These are phyloP conservation scores for Druon quercuslanigerum DNA, from an alignment of 1,140 invertebrate species.

Conservation along the genomic window DNA sequence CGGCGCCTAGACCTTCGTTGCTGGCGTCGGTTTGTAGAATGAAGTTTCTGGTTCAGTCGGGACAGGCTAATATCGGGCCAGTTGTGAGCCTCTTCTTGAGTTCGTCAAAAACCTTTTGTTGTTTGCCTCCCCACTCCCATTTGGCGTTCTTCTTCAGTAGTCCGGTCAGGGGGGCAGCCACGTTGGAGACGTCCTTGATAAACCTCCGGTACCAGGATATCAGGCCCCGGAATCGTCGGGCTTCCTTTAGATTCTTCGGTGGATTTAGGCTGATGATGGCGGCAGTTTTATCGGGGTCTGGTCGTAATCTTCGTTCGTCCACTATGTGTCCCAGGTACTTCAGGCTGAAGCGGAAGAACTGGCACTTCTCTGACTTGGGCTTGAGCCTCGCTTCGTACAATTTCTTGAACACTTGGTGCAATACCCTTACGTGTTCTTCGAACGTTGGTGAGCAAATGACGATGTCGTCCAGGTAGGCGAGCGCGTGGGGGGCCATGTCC, in stretches of 20 bases:
- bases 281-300: neutral
- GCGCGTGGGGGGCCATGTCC: too few relatives aligned
- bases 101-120: neutral
- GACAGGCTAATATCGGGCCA: neutral
- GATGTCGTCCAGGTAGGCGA: slow-evolving; percentile 35
- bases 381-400: slow-evolving; percentile 8
- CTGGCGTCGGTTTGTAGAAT: neutral
- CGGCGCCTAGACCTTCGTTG: neutral
- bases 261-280: neutral
- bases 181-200: neutral
- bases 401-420: slow-evolving; percentile 15
- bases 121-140: neutral
- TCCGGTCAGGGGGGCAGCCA: neutral
- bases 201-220: slow-evolving; percentile 1
- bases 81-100: neutral
- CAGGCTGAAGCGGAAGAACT: neutral
- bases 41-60: neutral
- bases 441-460: neutral
- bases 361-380: neutral
- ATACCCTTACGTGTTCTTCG: neutral
- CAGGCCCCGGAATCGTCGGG: neutral
- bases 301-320: too few relatives aligned
- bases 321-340: too few relatives aligned
- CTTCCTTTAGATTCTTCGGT: neutral
- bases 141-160: neutral